Evolutionary conservation across 2,888 invertebrate genomes (phyloP), one percentile per base, ranked within the genome.

Genomic region (Agonum fuliginosum): DNA sequence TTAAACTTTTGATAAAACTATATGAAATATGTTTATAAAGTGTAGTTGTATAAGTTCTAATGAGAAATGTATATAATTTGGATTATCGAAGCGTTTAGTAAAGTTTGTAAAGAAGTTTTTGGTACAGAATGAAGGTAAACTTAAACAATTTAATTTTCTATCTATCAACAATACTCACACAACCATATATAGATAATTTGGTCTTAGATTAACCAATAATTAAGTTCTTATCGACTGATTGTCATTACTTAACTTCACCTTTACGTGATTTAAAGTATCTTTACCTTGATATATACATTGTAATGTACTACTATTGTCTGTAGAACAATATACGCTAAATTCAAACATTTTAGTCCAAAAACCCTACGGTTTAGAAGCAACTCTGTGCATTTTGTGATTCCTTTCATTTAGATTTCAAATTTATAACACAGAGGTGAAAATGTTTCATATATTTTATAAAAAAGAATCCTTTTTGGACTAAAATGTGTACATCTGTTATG

Each of bases 231-330:
- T 54, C 41, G 43, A 70, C 27, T 19, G 43, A 70, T 24, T 30
- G 17, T 77, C 70, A 70, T 77, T 77, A 77, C 70, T 69, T 77
- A 77, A 70, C 77, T 77, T 77, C 77, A 77, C 77, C 51, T 54
- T 76, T 48, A 70, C 77, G 77, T 77, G 70, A 70, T 34, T 37
- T 65, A 58, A 74, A 74, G 41, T 67, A 51, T 78, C 79, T 81
- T 79, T 82, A n/a, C 82, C 82, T 82, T 80, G 80, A 82, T 82
- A 82, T 82, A 83, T 83, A 79, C 54, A 84, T 82, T 83, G 82
- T 83, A 82, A 84, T 84, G 83, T 84, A 83, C 83, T 83, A 81
- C 82, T 79, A 73, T 82, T 82, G 83, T 83, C 83, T 83, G 84
- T 83, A 83, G 83, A 78, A 80, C 78, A 80, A 79, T 80, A 67